Evolutionary conservation across 1,140 invertebrate species (phyloP), one percentile per base, ranked within the genome.

Genomic region (Platyscapa corneri): DNA sequence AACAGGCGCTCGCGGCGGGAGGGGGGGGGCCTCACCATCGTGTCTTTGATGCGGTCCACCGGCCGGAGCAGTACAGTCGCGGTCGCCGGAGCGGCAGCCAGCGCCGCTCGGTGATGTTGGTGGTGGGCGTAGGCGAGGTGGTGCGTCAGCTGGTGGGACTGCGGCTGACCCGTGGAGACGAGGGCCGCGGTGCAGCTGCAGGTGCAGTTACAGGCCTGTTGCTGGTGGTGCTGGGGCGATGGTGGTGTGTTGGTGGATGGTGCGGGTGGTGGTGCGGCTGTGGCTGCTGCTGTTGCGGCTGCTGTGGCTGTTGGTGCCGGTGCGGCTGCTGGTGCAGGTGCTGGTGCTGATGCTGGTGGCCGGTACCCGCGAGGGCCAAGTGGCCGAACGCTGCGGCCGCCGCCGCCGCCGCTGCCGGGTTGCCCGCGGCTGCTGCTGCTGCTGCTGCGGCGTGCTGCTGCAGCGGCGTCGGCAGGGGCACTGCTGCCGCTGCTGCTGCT

Each of bases 1-100:
- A n/a, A n/a, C n/a, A n/a, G n/a, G 42, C 12, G 72, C 42, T 30
- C 0, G 12, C 42, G 8, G 37, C 27, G 1, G 10, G 2, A 27
- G 23, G 70, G 3, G 14, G 0, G 20, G 14, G 27, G 70, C n/a
- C 92, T 92, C 90, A 93, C 93, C 92, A 93, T 93, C 87, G 92
- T 91, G 90, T 93, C 92, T 89, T 93, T 93, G 90, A 93, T 89
- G 89, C 92, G 92, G 86, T 93, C 91, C 70, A 93, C 91, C 46
- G 93, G 93, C 86, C 93, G 92, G 60, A 93, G 89, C 18, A 93
- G 90, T 56, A 93, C 92, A 64, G 92, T 90, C 80, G 91, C 89
- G 20, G 91, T 87, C 49, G 91, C 88, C 20, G 90, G 89, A 74
- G 89, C 90, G 82, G 91, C 87, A 16, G 88, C 84, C 79, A 80